These are phyloP conservation scores for Monodelphis domestica DNA, from an alignment of 2,797 vertebrate species.

Conservation along the genomic window DNA sequence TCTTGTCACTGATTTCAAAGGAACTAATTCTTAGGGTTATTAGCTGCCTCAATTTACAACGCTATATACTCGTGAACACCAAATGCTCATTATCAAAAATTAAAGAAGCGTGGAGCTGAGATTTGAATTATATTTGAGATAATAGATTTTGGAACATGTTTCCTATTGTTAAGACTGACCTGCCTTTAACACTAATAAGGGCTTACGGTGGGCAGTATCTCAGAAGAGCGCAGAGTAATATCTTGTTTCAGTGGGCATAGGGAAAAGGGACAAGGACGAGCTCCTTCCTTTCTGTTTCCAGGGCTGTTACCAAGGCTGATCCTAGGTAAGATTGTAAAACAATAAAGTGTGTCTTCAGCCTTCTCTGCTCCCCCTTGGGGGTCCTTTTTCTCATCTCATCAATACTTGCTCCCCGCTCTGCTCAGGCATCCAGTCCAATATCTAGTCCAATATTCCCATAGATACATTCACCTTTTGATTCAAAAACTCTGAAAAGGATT, in stretches of 20 bases:
- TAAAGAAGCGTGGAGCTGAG: constrained; percentile 75
- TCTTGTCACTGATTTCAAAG: constrained; percentile 72
- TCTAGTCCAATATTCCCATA: neutral
- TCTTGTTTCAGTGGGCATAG: constrained; percentile 6
- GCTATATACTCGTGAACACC: constrained; percentile 67
- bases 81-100: constrained; percentile 79
- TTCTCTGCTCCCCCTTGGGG: neutral
- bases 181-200: constrained; percentile 57
- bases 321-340: neutral
- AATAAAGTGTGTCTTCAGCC: neutral
- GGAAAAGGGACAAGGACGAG: constrained; percentile 17
- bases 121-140: constrained; percentile 75
- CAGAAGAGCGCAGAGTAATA: neutral
- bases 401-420: neutral
- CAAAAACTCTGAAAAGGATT: neutral
- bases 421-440: neutral
- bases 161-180: constrained; percentile 71
- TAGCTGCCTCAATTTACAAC: constrained; percentile 77
- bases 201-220: constrained; percentile 30
- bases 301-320: neutral
- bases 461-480: neutral
- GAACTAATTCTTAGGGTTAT: constrained; percentile 77
- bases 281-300: constrained; percentile 4
- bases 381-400: neutral
- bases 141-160: constrained; percentile 76